A percentile compares a stretch with the other conserved stretches of the same genome.
These are phyloP conservation scores for Theropithecus gelada DNA, from an alignment of 2,113 vertebrate species.

Conservation along the genomic window DNA sequence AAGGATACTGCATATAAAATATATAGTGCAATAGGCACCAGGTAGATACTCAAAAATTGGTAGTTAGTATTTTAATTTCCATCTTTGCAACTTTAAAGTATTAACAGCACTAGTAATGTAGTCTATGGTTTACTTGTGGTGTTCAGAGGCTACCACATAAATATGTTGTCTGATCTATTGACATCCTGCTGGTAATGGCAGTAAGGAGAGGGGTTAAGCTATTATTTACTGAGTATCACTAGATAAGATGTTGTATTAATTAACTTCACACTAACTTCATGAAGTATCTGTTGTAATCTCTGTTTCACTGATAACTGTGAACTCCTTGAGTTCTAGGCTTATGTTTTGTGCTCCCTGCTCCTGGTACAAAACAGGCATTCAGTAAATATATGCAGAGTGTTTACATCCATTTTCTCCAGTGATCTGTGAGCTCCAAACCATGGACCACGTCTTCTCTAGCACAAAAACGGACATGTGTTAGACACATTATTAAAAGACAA, in stretches of 20 bases:
- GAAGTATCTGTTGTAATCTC: not conserved
- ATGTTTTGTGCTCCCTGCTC: no score
- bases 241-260: no score
- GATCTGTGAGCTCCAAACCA: not conserved
- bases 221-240: not conserved
- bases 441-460: not conserved
- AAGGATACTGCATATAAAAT: not conserved
- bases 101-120: not conserved
- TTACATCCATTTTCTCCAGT: not conserved
- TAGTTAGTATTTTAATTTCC: not conserved
- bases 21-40: rapidly evolving
- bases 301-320: not conserved
- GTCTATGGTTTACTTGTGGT: not conserved
- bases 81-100: not conserved
- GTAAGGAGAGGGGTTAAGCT: rapidly evolving
- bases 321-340: not conserved
- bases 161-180: not conserved
- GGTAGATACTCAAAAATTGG: not conserved
- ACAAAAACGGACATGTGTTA: not conserved
- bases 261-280: not conserved
- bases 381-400: not conserved
- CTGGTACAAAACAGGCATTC: not conserved
- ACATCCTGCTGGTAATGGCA: not conserved
- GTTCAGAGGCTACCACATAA: not conserved
- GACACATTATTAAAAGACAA: not conserved